Percentiles rank a stretch among this genome's conserved stretches.
phyloP scores from a whole-genome alignment of 2,797 vertebrate species.

The Etheostoma nigrum region DNA sequence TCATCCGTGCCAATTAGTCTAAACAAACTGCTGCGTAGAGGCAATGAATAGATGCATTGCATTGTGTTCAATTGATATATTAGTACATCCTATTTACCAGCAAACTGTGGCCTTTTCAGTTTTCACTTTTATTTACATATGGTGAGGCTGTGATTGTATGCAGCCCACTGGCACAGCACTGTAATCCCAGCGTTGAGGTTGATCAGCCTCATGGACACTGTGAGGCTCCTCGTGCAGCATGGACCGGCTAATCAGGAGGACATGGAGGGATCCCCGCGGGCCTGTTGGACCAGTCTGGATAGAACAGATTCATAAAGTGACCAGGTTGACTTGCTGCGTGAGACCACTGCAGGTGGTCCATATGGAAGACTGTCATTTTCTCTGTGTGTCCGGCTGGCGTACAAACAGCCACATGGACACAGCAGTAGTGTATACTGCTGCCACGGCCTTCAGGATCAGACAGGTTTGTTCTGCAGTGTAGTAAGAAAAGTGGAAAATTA shows the following conservation, averaged over 20 bases:
- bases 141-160: slow-evolving; percentile 39
- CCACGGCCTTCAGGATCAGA: slow-evolving; percentile 7
- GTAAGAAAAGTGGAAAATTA: neutral
- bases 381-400: slow-evolving; percentile 43
- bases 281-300: slow-evolving; percentile 55
- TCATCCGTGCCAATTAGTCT: slow-evolving; percentile 68
- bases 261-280: slow-evolving; percentile 58
- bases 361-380: slow-evolving; percentile 70
- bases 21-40: slow-evolving; percentile 66
- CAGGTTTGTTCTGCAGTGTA: slow-evolving; percentile 17
- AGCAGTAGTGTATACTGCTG: neutral
- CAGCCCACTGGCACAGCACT: slow-evolving; percentile 9
- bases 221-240: slow-evolving; percentile 41
- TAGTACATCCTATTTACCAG: slow-evolving; percentile 35
- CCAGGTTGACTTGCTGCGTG: slow-evolving; percentile 70
- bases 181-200: slow-evolving; percentile 51
- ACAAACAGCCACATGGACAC: neutral
- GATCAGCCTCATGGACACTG: slow-evolving; percentile 49
- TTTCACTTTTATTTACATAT: slow-evolving; percentile 46
- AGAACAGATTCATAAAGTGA: slow-evolving; percentile 72
- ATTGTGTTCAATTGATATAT: slow-evolving; percentile 50
- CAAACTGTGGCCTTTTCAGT: slow-evolving; percentile 18
- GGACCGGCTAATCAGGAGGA: slow-evolving; percentile 62
- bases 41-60: slow-evolving; percentile 53
- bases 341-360: slow-evolving; percentile 68